Conservation (phyloP, 1,140 invertebrate genomes). For the Pygmarrhopalites habei region DNA sequence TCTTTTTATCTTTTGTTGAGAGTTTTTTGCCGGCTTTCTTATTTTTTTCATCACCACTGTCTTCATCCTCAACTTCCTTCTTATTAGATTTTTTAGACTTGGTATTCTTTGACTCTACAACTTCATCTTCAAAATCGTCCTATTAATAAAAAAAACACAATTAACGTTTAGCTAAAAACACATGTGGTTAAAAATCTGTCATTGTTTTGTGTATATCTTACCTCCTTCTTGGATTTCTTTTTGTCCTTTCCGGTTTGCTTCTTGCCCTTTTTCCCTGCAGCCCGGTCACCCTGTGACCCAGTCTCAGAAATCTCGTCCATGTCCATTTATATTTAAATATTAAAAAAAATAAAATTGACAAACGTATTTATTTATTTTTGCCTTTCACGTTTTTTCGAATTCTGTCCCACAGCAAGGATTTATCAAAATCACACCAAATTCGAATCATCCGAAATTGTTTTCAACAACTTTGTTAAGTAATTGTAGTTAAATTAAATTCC, state of each 20-base stretch:
- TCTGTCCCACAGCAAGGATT: neutral
- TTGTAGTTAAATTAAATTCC: neutral
- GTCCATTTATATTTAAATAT: neutral
- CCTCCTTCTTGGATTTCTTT: no score
- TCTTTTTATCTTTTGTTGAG: constrained; percentile 1
- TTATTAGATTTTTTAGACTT: neutral
- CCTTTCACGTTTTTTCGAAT: neutral
- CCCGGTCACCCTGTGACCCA: no score
- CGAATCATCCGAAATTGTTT: neutral
- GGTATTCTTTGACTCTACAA: neutral
- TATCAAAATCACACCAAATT: no score
- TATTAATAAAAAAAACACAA: neutral
- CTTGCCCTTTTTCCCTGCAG: no score
- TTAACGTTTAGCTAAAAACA: neutral
- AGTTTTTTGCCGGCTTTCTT: constrained; percentile 4
- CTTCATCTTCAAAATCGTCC: constrained; percentile 6
- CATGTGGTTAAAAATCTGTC: neutral
- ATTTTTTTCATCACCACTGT: constrained; percentile 12
- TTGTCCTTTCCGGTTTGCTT: no score
- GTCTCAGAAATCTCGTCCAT: neutral
- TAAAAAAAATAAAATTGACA: neutral
- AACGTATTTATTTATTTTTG: neutral
- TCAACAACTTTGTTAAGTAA: neutral
- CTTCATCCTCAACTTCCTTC: no score
- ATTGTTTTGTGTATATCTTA: neutral